These are phyloP conservation scores for Drosophila novamexicana DNA, from an alignment of 1,140 invertebrate species.

Conservation along the genomic window DNA sequence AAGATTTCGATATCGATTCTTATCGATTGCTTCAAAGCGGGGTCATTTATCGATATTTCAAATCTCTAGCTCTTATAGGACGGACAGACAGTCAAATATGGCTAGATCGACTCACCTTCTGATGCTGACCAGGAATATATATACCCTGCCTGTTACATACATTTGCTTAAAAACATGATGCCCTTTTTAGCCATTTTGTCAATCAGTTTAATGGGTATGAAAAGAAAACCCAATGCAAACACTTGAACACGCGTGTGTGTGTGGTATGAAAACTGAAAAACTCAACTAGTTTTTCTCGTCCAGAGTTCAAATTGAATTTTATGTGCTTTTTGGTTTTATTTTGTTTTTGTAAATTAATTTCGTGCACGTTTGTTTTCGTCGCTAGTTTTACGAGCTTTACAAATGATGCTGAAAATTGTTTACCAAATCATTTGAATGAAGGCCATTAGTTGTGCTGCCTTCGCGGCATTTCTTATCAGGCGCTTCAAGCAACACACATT, in stretches of 20 bases:
- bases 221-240: not conserved
- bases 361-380: constrained; percentile 43
- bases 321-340: constrained; percentile 33
- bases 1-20: no score
- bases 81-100: no score
- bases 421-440: constrained; percentile 18
- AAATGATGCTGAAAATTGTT: constrained; percentile 61
- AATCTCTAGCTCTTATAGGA: no score
- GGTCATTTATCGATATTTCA: no score
- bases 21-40: no score
- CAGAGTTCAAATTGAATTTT: constrained; percentile 26
- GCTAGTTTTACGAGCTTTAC: constrained; percentile 48
- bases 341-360: constrained; percentile 67
- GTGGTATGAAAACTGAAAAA: constrained; percentile 12
- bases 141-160: no score
- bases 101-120: no score
- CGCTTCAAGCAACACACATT: constrained; percentile 44
- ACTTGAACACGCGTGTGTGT: constrained; percentile 3
- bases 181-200: no score
- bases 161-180: no score
- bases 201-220: not conserved
- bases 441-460: constrained; percentile 41
- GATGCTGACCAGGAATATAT: no score
- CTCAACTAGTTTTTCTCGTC: constrained; percentile 7
- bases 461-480: constrained; percentile 54